phyloP scores from a whole-genome alignment of 35 echinoderm and acorn worm species.

The Nesometra sesokonis region DNA sequence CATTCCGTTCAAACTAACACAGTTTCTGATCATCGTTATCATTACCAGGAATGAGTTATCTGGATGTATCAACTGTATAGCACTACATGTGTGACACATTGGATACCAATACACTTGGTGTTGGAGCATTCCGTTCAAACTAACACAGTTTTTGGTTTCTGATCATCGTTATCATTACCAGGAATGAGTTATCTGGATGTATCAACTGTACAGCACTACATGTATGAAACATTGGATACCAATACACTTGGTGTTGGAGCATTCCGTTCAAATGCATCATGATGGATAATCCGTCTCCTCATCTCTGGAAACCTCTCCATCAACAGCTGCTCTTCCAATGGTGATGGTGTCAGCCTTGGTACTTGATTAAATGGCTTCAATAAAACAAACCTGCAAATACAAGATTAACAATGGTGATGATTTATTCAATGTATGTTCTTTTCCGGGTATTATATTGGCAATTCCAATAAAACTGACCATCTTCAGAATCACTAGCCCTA shows the following conservation, averaged over 20 bases:
- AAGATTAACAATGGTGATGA: not conserved
- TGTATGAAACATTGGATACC: not conserved
- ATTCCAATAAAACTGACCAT: not conserved
- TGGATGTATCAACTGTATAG: too few species aligned
- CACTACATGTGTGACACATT: too few species aligned
- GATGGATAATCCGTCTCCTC: not conserved
- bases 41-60: too few species aligned
- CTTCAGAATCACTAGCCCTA: not conserved
- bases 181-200: not conserved
- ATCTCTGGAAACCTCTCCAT: slow-evolving; percentile 54
- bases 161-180: too few species aligned
- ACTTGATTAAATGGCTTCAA: slow-evolving; percentile 21
- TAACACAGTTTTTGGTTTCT: too few species aligned
- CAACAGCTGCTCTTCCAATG: slow-evolving; percentile 63
- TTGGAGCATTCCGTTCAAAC: too few species aligned
- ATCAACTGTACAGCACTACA: not conserved
- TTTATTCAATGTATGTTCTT: not conserved
- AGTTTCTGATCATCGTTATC: too few species aligned
- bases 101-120: too few species aligned
- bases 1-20: too few species aligned
- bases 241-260: not conserved
- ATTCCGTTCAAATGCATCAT: not conserved
- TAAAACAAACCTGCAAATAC: slow-evolving; percentile 37
- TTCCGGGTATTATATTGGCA: not conserved
- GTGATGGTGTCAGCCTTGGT: slow-evolving; percentile 15